These are phyloP conservation scores for Cryptoprocta ferox DNA, from an alignment of 2,797 vertebrate species.

Conservation along the genomic window DNA sequence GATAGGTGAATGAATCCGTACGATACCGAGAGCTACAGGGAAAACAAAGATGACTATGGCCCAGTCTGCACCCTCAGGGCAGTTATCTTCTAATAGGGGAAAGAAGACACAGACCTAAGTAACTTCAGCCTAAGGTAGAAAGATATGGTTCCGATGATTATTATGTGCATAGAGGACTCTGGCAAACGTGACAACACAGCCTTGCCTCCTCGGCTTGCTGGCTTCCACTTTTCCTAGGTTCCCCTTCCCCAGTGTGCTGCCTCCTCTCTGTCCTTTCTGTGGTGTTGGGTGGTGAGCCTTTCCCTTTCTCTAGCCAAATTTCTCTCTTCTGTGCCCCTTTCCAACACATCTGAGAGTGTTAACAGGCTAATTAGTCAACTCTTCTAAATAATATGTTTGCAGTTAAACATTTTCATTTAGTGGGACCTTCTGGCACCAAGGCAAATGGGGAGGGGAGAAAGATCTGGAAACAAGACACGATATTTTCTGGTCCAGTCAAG, in stretches of 20 bases:
- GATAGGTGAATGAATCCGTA: neutral
- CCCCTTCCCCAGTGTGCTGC: neutral
- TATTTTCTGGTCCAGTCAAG: neutral
- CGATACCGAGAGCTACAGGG: neutral
- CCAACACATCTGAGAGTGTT: neutral
- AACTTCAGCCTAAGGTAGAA: neutral
- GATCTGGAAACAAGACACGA: neutral
- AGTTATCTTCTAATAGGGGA: neutral
- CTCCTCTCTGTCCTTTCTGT: accelerated
- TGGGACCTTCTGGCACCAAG: accelerated
- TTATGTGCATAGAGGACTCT: accelerated
- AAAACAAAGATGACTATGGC: neutral
- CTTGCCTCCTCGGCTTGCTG: accelerated
- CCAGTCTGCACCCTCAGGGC: neutral
- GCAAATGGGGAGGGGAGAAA: neutral
- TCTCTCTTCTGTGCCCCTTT: neutral
- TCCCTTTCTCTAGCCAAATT: neutral
- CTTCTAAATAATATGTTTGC: neutral
- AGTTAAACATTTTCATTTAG: neutral
- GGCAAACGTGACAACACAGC: too few species aligned
- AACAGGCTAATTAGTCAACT: too few species aligned
- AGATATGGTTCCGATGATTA: neutral
- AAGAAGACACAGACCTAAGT: neutral
- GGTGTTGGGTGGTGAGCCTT: accelerated
- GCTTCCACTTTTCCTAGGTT: too few species aligned